A percentile compares a stretch with the other conserved stretches of the same genome.
phyloP scores from a whole-genome alignment of 2,888 invertebrate genomes.

The Oxytorus armatus region DNA sequence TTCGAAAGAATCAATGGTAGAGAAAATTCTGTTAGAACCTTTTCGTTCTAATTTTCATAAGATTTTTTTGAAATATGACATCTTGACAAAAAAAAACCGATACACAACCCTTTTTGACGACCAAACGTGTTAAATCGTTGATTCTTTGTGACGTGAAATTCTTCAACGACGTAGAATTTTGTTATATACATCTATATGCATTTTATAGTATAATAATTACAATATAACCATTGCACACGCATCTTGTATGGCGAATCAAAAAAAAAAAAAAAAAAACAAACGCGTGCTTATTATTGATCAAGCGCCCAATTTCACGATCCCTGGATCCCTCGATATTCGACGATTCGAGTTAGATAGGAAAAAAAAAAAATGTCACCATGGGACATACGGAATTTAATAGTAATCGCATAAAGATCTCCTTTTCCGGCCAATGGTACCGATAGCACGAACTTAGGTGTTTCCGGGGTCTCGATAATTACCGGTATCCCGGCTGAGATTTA shows the following conservation, averaged over 20 bases:
- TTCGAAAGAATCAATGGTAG: too few species aligned
- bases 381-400: slow-evolving; percentile 75
- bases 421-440: not conserved
- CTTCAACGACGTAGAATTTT: too few species aligned
- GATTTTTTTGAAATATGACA: too few species aligned
- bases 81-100: too few species aligned
- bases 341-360: slow-evolving; percentile 48
- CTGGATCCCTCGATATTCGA: slow-evolving; percentile 59
- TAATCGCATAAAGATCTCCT: not conserved
- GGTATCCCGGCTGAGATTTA: not conserved
- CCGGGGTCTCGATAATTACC: slow-evolving; percentile 14
- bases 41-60: too few species aligned
- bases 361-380: slow-evolving; percentile 72
- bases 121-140: too few species aligned
- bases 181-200: slow-evolving; percentile 26
- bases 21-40: too few species aligned
- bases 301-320: slow-evolving; percentile 59
- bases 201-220: slow-evolving; percentile 19
- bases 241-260: slow-evolving; percentile 76
- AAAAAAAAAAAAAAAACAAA: slow-evolving; percentile 70
- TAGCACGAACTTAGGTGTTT: slow-evolving; percentile 18
- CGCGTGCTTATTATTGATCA: slow-evolving; percentile 76
- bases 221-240: slow-evolving; percentile 75
- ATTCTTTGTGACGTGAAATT: too few species aligned
- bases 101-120: too few species aligned